Conservation (phyloP, 2,113 vertebrate genomes). For the Rhea pennata region DNA sequence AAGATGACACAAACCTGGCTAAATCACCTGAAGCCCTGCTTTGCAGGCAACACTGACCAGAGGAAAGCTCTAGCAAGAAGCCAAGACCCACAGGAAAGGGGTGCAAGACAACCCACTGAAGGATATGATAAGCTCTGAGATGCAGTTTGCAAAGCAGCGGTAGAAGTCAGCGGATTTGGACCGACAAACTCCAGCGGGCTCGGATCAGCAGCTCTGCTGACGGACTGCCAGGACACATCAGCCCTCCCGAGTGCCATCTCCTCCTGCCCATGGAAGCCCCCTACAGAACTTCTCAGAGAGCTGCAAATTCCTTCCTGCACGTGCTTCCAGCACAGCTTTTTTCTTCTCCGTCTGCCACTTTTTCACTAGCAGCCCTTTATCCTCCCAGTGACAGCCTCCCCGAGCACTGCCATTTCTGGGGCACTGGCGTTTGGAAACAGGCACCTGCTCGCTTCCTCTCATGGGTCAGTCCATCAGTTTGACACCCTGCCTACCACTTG, state of each 20-base stretch:
- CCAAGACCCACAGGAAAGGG: not conserved
- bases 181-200: not conserved
- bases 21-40: not conserved
- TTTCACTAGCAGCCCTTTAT: not conserved
- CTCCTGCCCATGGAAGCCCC: not conserved
- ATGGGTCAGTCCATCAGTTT: not conserved
- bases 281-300: not conserved
- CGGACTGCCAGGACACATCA: too few species aligned
- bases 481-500: not conserved
- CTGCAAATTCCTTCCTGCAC: not conserved
- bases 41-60: not conserved
- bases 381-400: not conserved
- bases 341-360: not conserved
- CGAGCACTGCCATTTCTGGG: not conserved
- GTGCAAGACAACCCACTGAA: not conserved
- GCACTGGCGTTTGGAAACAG: conserved; percentile 35
- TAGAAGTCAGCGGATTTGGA: not conserved
- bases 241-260: not conserved
- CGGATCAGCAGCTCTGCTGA: accelerated
- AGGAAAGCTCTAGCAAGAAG: not conserved
- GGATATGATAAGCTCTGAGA: not conserved
- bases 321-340: not conserved
- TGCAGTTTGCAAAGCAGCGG: not conserved
- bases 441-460: not conserved
- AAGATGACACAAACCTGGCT: accelerated